Base-by-base conservation (phyloP, 2,113 vertebrate species). In the Pachypanchax playfairii region DNA sequence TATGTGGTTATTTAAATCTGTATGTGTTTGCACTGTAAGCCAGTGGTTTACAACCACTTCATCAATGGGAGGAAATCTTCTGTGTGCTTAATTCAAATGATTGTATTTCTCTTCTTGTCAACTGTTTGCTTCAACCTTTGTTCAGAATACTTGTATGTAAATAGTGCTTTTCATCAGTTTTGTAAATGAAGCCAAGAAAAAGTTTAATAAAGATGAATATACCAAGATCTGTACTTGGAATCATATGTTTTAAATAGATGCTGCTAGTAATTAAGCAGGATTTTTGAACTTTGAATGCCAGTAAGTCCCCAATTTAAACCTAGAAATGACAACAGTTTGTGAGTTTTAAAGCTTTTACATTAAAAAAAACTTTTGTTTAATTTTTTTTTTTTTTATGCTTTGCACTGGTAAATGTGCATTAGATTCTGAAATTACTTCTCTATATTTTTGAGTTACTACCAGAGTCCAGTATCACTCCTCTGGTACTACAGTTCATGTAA, bases 41-140 rank as follows among this genome's bases (percentile, higher is more conserved):
- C 47, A 50, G 44, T 36, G 35, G 28, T 18, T 5, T 10, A 51
- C 47, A 60, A 66, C 54, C 51, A 62, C 56, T 53, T 41, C 29
- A 49, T 25, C 43, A 70, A 11, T 26, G 65, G 41, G 59, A 69
- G 70, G 17, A 33, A 69, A 29, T 66, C 59, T 36, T 80, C 68
- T 60, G 13, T 84, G 75, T 73, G 75, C 75, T 79, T 49, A 21
- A 60, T 87, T 78, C 39, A 83, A 79, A 87, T 84, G 81, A 90
- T 88, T 91, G 88, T 89, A 87, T 55, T 82, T 84, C 18, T 83
- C 73, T 90, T 86, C 44, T 68, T 50, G 70, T 87, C 62, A 15
- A 72, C 25, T 49, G 47, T 66, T 65, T 57, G 82, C 83, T 87
- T 68, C 73, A 65, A 60, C 70, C 59, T 62, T 87, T 76, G 66